Evolutionary conservation across 2,888 invertebrate species (phyloP).

Genomic region (Drosophila kokeensis): DNA sequence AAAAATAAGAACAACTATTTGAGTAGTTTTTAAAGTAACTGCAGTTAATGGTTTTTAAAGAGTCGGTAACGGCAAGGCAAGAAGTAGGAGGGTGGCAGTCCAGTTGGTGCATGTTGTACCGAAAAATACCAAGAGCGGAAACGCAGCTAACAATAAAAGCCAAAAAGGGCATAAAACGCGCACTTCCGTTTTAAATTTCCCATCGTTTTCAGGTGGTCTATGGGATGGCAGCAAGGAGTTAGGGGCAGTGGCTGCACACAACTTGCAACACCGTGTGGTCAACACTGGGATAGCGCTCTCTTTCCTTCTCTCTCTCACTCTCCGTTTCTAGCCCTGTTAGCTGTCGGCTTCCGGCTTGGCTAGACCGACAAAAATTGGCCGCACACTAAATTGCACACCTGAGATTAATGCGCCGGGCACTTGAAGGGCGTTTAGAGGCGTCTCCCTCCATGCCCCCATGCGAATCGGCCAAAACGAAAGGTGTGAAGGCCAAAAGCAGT

Average conservation of each 20-base stretch:
- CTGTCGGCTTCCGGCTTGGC: constrained; percentile 53
- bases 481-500: constrained; percentile 62
- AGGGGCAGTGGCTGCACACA: constrained; percentile 5
- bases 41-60: constrained; percentile 30
- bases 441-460: background rate
- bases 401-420: constrained; percentile 76
- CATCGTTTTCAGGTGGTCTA: constrained; percentile 21
- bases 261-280: constrained; percentile 61
- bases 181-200: constrained; percentile 77
- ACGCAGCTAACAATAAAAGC: constrained; percentile 71
- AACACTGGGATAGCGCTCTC: constrained; percentile 31
- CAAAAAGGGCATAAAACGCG: constrained; percentile 76
- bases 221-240: background rate
- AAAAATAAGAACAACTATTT: constrained; percentile 4
- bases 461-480: constrained; percentile 37
- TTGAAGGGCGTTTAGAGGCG: constrained; percentile 61
- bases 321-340: background rate
- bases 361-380: constrained; percentile 75
- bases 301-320: background rate
- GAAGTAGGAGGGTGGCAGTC: constrained; percentile 12
- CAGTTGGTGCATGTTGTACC: constrained; percentile 16
- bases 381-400: constrained; percentile 81
- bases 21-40: constrained; percentile 52
- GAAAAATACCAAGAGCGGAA: constrained; percentile 63
- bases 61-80: constrained; percentile 46